Evolutionary conservation across 2,113 vertebrate species (phyloP), one percentile per base, ranked within the genome.

Genomic region (Toxotes jaculatrix): DNA sequence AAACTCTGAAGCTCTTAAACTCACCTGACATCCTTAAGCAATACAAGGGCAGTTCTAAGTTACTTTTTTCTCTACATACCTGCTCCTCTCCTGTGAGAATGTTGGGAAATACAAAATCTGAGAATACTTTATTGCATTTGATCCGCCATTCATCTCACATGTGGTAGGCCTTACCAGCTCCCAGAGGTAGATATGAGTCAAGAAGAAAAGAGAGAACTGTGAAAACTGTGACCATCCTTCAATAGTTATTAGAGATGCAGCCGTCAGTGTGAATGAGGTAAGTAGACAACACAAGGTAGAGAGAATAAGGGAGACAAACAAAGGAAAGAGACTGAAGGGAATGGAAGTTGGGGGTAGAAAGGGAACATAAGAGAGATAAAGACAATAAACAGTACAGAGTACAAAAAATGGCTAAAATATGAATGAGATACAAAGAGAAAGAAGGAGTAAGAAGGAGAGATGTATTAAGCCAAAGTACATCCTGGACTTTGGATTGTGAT

Each of bases 181-280:
- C 87, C 87, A 84, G 68, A 82, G 89, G 82, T 36, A 92, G 74
- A 90, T 45, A 92, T 84, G 53, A 93, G 89, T 88, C 82, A 82
- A 78, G 77, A 83, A 90, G 86, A 92, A 92, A 89, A 86, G 65
- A 62, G 68, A 83, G 80, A 89, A 83, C 86, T 63, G 78, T 87
- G 69, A 83, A 81, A 89, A 84, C 86, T 63, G 80, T 87, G 74
- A 85, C 89, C 69, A 59, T 90, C 53, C 67, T 90, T 93, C 90
- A 88, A 91, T 93, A 91, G 93, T 93, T 94, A 91, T 95, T 93
- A 90, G 88, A 87, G 88, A 88, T 81, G 75, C 81, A 91, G 74
- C 87, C 75, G 77, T 94, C 77, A 92, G 69, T 88, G 93, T 77
- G 92, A 84, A 93, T 88, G 86, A 85, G 91, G 38, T 55, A 91